Conservation (phyloP, 2,113 vertebrate genomes). For the Myrmophylax atrothorax region DNA sequence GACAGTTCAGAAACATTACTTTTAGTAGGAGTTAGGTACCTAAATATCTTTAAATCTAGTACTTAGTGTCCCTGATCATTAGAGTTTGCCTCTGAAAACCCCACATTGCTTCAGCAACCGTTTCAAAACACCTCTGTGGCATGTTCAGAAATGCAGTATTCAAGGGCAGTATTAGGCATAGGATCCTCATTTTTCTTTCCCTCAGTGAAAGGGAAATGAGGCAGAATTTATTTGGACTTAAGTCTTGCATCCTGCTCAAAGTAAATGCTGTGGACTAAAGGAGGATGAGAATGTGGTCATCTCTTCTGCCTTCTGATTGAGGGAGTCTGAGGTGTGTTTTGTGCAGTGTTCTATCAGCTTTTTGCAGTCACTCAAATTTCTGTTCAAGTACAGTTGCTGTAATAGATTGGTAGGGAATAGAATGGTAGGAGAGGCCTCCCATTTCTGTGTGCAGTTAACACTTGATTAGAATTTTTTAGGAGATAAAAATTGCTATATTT, state of each 20-base stretch:
- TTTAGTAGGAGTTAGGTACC: not conserved
- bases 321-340: not conserved
- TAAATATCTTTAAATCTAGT: not conserved
- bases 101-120: not conserved
- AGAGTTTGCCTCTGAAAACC: not conserved
- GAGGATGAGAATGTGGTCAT: not conserved
- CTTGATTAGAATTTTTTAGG: not conserved
- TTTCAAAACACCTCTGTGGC: not conserved
- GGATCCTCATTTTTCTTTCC: not conserved
- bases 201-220: not conserved
- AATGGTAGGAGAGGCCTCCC: not conserved
- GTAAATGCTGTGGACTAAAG: not conserved
- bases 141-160: not conserved
- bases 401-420: not conserved
- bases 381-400: not conserved
- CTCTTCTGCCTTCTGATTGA: fast-evolving
- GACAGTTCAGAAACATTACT: not conserved
- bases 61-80: not conserved
- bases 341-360: not conserved
- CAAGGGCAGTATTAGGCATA: not conserved
- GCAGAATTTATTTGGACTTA: not conserved
- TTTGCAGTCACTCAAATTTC: not conserved
- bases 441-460: not conserved
- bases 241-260: not conserved
- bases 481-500: not conserved